A percentile compares a stretch with the other conserved stretches of the same genome.
These are phyloP conservation scores for Lota lota DNA, from an alignment of 2,113 vertebrate genomes.

Conservation along the genomic window DNA sequence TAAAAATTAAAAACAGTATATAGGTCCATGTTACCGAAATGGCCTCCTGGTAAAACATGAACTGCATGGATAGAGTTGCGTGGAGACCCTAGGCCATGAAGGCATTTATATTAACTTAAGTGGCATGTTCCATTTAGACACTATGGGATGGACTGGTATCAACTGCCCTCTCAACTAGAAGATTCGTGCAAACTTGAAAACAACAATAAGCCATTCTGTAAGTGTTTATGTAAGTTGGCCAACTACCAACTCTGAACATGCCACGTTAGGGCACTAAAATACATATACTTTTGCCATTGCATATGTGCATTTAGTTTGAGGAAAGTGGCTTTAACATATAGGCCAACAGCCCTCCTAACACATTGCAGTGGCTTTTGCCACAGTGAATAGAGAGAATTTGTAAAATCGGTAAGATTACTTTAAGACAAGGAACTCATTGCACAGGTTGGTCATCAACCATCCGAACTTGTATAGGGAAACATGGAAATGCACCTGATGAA, in stretches of 20 bases:
- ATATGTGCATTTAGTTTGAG: not conserved
- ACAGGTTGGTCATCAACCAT: constrained; percentile 39
- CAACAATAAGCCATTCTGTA: no score
- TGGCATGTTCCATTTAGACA: no score
- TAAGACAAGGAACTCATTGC: constrained; percentile 51
- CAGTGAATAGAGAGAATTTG: constrained; percentile 13
- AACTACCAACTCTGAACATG: no score
- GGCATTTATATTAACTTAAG: no score
- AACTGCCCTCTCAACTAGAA: no score
- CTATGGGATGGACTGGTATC: no score
- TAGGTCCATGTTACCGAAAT: not conserved
- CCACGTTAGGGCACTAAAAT: no score
- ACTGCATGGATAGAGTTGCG: not conserved
- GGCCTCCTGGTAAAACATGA: not conserved
- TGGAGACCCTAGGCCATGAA: no score
- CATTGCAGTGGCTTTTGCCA: constrained; percentile 28
- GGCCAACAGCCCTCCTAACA: constrained; percentile 13
- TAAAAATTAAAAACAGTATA: not conserved
- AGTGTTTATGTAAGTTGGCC: no score
- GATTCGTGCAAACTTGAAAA: no score
- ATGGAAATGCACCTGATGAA: not conserved
- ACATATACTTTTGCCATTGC: no score
- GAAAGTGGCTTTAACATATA: not conserved
- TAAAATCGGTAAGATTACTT: not conserved
- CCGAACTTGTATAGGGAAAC: not conserved